phyloP scores from a whole-genome alignment of 1,140 invertebrate genomes.

The Andricus grossulariae region DNA sequence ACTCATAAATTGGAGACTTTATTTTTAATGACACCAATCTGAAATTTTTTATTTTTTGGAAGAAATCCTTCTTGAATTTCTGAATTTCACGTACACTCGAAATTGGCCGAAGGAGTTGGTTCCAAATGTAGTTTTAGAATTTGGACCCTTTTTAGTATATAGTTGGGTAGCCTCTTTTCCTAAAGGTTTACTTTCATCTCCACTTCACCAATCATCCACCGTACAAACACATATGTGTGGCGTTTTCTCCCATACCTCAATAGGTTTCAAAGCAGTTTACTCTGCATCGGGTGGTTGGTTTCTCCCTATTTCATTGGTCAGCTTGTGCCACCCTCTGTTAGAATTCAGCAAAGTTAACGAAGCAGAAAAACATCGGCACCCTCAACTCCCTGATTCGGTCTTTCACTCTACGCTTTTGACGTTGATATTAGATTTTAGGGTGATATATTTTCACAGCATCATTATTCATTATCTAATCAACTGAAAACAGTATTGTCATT shows the following conservation, averaged over 20 bases:
- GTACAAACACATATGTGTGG: neutral
- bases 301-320: conserved; percentile 18
- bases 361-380: conserved; percentile 6
- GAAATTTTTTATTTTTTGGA: too few relatives aligned
- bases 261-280: conserved; percentile 23
- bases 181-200: neutral
- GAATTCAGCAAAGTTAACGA: neutral
- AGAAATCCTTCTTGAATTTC: too few relatives aligned
- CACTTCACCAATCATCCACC: neutral
- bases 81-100: too few relatives aligned
- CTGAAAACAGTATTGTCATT: too few relatives aligned
- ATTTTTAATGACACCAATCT: too few relatives aligned
- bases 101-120: too few relatives aligned
- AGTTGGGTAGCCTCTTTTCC: neutral
- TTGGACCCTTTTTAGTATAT: too few relatives aligned
- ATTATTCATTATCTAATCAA: too few relatives aligned
- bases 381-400: conserved; percentile 1
- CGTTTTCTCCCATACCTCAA: neutral
- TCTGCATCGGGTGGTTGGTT: neutral
- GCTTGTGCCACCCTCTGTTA: neutral
- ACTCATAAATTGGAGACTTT: too few relatives aligned
- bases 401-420: conserved; percentile 20
- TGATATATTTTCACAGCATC: neutral
- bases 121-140: too few relatives aligned
- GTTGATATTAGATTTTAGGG: conserved; percentile 13